phyloP scores from a whole-genome alignment of 2,113 vertebrate species.

The Hippocampus abdominalis region DNA sequence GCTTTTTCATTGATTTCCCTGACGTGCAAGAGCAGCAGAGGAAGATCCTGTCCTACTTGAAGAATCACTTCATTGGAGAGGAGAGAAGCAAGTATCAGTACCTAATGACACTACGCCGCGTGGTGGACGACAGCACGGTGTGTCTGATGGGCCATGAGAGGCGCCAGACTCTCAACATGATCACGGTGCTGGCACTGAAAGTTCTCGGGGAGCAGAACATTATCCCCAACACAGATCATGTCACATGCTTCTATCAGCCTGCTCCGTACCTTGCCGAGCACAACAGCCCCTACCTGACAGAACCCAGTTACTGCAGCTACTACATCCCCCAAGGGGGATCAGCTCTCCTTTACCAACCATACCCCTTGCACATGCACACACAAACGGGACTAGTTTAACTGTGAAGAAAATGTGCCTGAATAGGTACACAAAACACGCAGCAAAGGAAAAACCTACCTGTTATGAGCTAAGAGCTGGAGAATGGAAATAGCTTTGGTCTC shows the following conservation, averaged over 20 bases:
- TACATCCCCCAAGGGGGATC: slow-evolving; percentile 83
- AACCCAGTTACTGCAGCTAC: slow-evolving; percentile 84
- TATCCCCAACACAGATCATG: slow-evolving; percentile 85
- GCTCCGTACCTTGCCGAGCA: slow-evolving; percentile 85
- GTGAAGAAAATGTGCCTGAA: slow-evolving; percentile 11
- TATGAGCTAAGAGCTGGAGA: slow-evolving; percentile 32
- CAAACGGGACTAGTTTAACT: slow-evolving; percentile 80
- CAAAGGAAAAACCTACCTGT: slow-evolving; percentile 23
- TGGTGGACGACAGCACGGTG: slow-evolving; percentile 91
- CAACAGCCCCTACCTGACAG: slow-evolving; percentile 80
- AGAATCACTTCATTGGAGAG: slow-evolving; percentile 93
- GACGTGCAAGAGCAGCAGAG: slow-evolving; percentile 88
- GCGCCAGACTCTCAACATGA: slow-evolving; percentile 92
- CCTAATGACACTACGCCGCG: slow-evolving; percentile 87
- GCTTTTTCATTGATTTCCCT: slow-evolving; percentile 97
- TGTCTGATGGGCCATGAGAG: slow-evolving; percentile 92
- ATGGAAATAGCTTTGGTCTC: slow-evolving; percentile 56
- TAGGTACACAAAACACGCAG: slow-evolving; percentile 31
- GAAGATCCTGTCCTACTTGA: slow-evolving; percentile 94
- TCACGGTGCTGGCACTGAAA: slow-evolving; percentile 87
- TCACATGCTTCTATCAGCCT: slow-evolving; percentile 94
- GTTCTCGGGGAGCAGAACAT: slow-evolving; percentile 93
- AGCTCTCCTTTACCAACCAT: slow-evolving; percentile 79
- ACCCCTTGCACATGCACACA: slow-evolving; percentile 79
- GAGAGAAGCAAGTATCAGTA: slow-evolving; percentile 95